These are phyloP conservation scores for Chrosomus eos DNA, from an alignment of 2,797 vertebrate genomes.

Conservation along the genomic window DNA sequence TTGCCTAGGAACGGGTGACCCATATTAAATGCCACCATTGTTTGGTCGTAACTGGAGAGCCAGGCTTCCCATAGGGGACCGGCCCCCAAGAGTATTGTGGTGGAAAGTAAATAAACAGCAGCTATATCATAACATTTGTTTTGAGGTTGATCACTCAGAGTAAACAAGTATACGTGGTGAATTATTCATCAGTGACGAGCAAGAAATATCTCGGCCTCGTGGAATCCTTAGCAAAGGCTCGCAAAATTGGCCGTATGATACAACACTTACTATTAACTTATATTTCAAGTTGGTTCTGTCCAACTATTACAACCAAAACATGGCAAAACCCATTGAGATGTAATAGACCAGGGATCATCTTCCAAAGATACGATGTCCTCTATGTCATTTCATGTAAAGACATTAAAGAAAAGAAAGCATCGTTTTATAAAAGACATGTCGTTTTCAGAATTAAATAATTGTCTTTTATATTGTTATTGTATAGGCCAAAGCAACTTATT, in stretches of 20 bases:
- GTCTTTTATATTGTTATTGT: background rate
- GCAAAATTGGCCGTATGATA: conserved; percentile 44
- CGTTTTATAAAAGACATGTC: background rate
- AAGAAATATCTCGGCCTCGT: conserved; percentile 64
- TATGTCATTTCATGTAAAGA: background rate
- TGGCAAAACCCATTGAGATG: background rate
- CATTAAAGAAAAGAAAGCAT: background rate
- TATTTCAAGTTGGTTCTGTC: background rate
- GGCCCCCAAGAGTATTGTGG: conserved; percentile 60
- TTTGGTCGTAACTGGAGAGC: conserved; percentile 72
- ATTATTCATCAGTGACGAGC: conserved; percentile 74
- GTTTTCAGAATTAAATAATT: background rate
- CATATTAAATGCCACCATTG: conserved; percentile 80
- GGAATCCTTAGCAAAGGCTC: conserved; percentile 65
- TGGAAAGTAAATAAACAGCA: conserved; percentile 72
- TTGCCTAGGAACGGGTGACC: conserved; percentile 79
- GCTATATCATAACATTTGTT: conserved; percentile 69
- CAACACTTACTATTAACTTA: background rate
- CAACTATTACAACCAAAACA: background rate
- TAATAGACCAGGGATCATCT: background rate
- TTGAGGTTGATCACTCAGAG: conserved; percentile 67
- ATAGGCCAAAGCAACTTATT: background rate
- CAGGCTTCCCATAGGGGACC: conserved; percentile 64
- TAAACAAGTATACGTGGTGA: conserved; percentile 75
- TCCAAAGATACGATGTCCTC: background rate